Evolutionary conservation across 2,113 vertebrate species (phyloP), one percentile per base, ranked within the genome.

Genomic region (Odontesthes bonariensis): DNA sequence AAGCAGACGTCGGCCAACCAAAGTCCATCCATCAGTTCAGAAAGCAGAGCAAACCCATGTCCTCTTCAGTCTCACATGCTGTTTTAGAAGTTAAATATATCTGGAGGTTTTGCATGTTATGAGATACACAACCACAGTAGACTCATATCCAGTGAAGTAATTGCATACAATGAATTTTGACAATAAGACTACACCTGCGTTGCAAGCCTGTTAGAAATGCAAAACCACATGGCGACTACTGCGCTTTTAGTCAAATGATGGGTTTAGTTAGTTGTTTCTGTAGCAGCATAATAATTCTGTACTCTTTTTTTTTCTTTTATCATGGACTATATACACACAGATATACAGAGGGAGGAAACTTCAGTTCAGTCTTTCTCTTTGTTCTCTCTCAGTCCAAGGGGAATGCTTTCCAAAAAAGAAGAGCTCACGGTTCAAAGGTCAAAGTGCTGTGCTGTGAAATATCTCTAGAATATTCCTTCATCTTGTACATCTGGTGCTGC

Each of bases 361-460:
- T 89, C 69, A 69, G 72, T 88, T 76, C 76, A 82, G 73, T 89
- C 74, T 83, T 73, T 77, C 64, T 53, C 65, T 77, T 83, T 79
- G 76, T 88, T 88, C 77, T 83, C 58, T 89, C 75, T 89, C 92
- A 91, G 92, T 94, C 95, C 94, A 85, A 89, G 92, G 81, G 96
- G 96, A 97, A 97, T 96, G 97, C 95, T 96, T 83, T 97, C 94
- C 93, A 94, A 93, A 90, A 95, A 96, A 95, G 92, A 94, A 88
- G 81, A 92, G 90, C 81, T 87, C 85, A 89, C 75, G 81, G 89
- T 86, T 96, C 94, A 94, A 93, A 95, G 93, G 95, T 96, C 94
- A 98, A 98, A 98, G 97, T 98, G 97, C 97, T 96, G 95, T 96
- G 96, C 95, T 94, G 93, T 85, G 90, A 96, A 90, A 90, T 93